Base-by-base conservation (phyloP, 2,888 invertebrate genomes). In the Emmelina monodactyla region DNA sequence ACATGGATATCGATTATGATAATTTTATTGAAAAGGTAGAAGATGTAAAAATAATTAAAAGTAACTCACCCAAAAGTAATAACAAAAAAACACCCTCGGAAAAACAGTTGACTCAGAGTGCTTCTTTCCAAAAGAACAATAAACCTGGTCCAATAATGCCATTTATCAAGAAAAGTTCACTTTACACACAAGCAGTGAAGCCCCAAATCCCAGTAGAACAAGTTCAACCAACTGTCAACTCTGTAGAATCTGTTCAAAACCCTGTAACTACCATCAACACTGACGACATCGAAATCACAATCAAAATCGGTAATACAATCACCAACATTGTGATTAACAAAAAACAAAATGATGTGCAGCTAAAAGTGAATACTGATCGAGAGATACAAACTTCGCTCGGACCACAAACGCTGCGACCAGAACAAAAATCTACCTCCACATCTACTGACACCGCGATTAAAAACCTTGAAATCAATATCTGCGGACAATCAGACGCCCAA, bases 301-400 rank as follows among this genome's bases (percentile, higher is more conserved):
- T 79, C 19, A 75, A 63, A 62, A 57, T 69, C 31, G 72, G 75
- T 9, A 64, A 55, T 42, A 68, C 62, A 16, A 36, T 68, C 25
- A 60, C 76, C 33, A 76, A 72, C 44, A 68, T 78, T 42, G 46
- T 57, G 14, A 72, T 78, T 22, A 63, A 65, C 40, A 67, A 67
- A 40, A 70, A 71, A 39, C 54, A 63, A 28, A 65, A 60, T 51
- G 61, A 72, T 57, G 47, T 66, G 2, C 52, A 67, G 38, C 44
- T 71, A n/a, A 72, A 66, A 53, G 49, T 70, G 15, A 64, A 63
- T 37, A 55, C 58, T 35, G 71, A 78, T 38, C 55, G 55, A 35
- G 66, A 60, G 54, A 53, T 69, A 12, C 78, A 75, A 49, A 71
- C 73, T 36, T 61, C 65, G 15, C 42, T 61, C 33, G 53, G 47